Conservation (phyloP, 1,140 invertebrate species). For the Choristoneura fumiferana region DNA sequence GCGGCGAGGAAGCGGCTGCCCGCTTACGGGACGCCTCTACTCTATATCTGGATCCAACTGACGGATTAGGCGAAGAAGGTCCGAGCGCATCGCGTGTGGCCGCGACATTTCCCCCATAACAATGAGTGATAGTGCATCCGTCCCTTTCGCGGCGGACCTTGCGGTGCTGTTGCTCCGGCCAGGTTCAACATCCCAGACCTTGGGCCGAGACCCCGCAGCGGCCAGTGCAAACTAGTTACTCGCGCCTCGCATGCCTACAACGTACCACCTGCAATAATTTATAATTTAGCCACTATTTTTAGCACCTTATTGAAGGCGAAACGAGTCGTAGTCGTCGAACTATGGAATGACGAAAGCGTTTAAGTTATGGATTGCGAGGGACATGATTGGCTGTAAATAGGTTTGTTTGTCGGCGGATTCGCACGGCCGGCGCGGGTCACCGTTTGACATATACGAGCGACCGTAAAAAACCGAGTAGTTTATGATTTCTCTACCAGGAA, state of each 20-base stretch:
- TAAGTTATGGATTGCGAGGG: no score
- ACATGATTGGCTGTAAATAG: slow-evolving; percentile 29
- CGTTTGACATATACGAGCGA: slow-evolving; percentile 56
- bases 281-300: slow-evolving; percentile 64
- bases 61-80: slow-evolving; percentile 56
- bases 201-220: slow-evolving; percentile 59
- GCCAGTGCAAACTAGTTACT: slow-evolving; percentile 65
- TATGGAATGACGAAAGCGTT: no score
- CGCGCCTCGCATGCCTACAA: slow-evolving; percentile 19
- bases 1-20: no score
- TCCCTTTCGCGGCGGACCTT: slow-evolving; percentile 66
- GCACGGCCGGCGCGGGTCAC: slow-evolving; percentile 40
- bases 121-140: slow-evolving; percentile 73
- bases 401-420: slow-evolving; percentile 41
- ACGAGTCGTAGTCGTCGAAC: slow-evolving; percentile 9
- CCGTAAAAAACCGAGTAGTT: slow-evolving; percentile 62
- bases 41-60: slow-evolving; percentile 56
- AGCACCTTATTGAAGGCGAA: slow-evolving; percentile 37
- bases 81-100: slow-evolving; percentile 57
- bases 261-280: slow-evolving; percentile 62
- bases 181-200: slow-evolving; percentile 77
- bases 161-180: slow-evolving; percentile 63
- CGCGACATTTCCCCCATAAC: slow-evolving; percentile 70
- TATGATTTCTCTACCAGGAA: slow-evolving; percentile 73
- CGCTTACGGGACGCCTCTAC: no score